phyloP scores from a whole-genome alignment of 2,113 vertebrate genomes.

The Caranx ignobilis region DNA sequence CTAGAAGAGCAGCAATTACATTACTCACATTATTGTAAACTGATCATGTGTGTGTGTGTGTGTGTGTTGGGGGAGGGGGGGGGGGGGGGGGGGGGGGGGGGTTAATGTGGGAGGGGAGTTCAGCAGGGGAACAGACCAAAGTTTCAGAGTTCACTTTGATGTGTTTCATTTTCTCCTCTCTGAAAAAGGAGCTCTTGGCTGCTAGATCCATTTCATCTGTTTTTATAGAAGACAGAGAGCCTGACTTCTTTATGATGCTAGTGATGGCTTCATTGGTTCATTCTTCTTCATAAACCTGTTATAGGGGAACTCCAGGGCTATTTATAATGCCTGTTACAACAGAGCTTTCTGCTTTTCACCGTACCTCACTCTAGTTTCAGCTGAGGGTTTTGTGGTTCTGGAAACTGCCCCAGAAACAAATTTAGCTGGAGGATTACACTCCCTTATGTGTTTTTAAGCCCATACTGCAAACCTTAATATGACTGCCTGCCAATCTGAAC shows the following conservation, averaged over 20 bases:
- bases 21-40: conserved; percentile 59
- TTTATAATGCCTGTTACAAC: conserved; percentile 16
- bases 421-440: neutral
- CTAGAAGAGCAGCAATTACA: conserved; percentile 47
- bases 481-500: neutral
- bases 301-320: neutral
- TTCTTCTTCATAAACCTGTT: conserved; percentile 25
- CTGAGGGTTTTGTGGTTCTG: neutral
- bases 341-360: neutral
- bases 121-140: conserved; percentile 13
- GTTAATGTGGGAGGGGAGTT: conserved; percentile 11
- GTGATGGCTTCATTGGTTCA: conserved; percentile 19
- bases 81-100: neutral
- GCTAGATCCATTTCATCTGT: conserved; percentile 40
- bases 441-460: neutral
- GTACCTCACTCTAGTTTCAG: neutral
- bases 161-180: conserved; percentile 42
- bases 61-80: neutral
- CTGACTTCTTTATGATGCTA: conserved; percentile 25
- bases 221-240: conserved; percentile 9
- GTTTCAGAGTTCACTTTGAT: conserved; percentile 30
- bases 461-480: neutral
- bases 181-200: conserved; percentile 22
- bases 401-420: neutral
- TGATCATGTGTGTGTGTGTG: conserved; percentile 38